Base-by-base conservation (phyloP, 2,113 vertebrate genomes). In the Mustela lutreola region DNA sequence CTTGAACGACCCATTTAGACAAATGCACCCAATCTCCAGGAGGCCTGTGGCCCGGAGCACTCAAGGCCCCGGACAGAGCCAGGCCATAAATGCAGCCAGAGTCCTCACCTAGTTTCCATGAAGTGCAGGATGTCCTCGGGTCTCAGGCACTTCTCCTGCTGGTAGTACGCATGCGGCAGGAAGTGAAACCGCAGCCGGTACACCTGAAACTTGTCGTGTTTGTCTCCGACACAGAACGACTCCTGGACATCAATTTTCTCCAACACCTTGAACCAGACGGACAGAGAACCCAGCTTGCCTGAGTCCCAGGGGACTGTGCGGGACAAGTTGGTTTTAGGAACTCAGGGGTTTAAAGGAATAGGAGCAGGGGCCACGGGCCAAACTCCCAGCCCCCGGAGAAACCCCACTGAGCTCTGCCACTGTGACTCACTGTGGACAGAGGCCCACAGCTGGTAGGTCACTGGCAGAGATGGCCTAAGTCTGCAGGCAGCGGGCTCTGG, bases 241-340 rank as follows among this genome's bases (percentile, higher is more conserved):
- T 99, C 99, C 8, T 99, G 98, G 1, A 99, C 99, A 2, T 99
- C 99, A 62, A 99, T 98, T 73, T 99, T 99, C 95, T 99, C 99
- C 93, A 99, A 96, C 12, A 99, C 99, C 99, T 99, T 94, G 33
- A 95, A 96, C 78, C 48, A 95, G 91, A 94, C 4, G 26, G 18
- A 0, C 48, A 92, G 14, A 48, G 18, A 94, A 53, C 5, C 8
- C 9, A 39, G 63, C 18, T 10, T 11, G 26, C 26, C 28, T 33
- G 22, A 42, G 26, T 42, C 56, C 60, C 45, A 28, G 24, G 31
- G 33, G 14, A 79, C 39, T 56, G 63, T 48, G 6, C 8, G 56
- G 11, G 16, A 28, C 31, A 83, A 24, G 31, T 31, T n/a, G 45
- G 10, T 71, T 82, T 36, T 4, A 21, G 53, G 79, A 90, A 75